These are phyloP conservation scores for Solea solea DNA, from an alignment of 2,113 vertebrate species.

Conservation along the genomic window DNA sequence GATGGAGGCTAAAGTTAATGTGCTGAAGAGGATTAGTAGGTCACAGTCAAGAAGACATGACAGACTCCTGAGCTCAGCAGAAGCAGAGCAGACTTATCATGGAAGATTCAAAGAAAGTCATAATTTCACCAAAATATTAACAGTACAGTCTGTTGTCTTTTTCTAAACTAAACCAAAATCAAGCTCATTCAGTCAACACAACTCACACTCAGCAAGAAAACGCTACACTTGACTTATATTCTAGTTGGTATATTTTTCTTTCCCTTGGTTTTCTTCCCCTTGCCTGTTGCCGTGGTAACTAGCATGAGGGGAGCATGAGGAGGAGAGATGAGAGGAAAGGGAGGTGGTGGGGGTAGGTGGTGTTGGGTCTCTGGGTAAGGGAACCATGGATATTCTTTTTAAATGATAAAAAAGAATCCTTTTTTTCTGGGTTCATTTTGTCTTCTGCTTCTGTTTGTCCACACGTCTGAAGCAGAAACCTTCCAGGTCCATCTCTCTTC, in stretches of 20 bases:
- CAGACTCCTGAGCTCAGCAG: constrained; percentile 2
- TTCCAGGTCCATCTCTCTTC: not conserved
- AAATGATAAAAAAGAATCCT: not conserved
- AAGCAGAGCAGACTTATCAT: not conserved
- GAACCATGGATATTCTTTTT: constrained; percentile 38
- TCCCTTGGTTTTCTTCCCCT: constrained; percentile 68
- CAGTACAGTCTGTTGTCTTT: no score
- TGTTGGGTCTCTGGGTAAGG: constrained; percentile 57
- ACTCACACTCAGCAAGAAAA: constrained; percentile 20
- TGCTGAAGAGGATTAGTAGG: constrained; percentile 45
- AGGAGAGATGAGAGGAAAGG: constrained; percentile 22
- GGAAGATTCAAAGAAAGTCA: no score
- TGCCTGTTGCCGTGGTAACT: constrained; percentile 83
- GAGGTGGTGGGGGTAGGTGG: not conserved
- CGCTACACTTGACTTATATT: constrained; percentile 50
- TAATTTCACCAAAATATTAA: no score
- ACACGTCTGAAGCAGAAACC: not conserved
- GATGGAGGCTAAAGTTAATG: constrained; percentile 42
- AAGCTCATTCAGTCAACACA: not conserved
- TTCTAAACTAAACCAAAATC: no score
- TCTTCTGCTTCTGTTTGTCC: not conserved
- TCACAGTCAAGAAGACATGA: constrained; percentile 6
- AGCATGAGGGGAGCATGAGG: constrained; percentile 57
- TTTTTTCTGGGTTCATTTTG: not conserved
- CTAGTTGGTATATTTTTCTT: constrained; percentile 48